These are phyloP conservation scores for Orthosia cruda DNA, from an alignment of 2,888 invertebrate genomes.

Conservation along the genomic window DNA sequence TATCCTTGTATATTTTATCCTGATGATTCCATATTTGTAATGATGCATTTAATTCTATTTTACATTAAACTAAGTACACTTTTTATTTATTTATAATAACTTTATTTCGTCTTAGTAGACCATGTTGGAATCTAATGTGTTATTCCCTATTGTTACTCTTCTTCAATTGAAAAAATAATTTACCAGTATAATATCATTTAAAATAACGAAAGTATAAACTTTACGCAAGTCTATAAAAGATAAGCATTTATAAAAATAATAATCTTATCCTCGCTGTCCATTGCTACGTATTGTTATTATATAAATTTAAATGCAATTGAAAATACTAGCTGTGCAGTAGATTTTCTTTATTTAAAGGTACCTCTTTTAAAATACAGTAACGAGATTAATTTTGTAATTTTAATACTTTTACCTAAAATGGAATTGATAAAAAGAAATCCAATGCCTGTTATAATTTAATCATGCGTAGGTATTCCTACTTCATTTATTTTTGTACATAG, in stretches of 20 bases:
- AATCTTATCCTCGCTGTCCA: conserved; percentile 11
- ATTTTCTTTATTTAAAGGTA: background rate
- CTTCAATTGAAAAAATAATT: conserved; percentile 4
- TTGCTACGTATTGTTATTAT: conserved; percentile 6
- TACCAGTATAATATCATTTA: background rate
- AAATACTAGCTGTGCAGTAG: background rate
- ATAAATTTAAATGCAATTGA: background rate
- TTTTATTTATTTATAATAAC: conserved; percentile 62
- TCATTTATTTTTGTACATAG: conserved; percentile 15
- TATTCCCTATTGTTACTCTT: conserved; percentile 14
- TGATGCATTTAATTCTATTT: conserved; percentile 63
- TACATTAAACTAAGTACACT: conserved; percentile 20
- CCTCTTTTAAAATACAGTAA: conserved; percentile 2
- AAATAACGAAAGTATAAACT: background rate
- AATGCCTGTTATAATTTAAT: conserved; percentile 10
- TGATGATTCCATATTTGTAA: conserved; percentile 64
- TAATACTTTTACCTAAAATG: background rate
- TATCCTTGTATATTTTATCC: conserved; percentile 45
- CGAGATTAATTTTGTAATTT: conserved; percentile 16
- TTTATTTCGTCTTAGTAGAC: conserved; percentile 30
- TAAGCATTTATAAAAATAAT: conserved; percentile 11
- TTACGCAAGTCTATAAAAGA: background rate
- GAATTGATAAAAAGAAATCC: conserved; percentile 9
- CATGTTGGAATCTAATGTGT: conserved; percentile 37
- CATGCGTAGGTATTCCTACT: background rate